Percentiles rank a stretch among this genome's conserved stretches.
These are phyloP conservation scores for Drosophila mauritiana DNA, from an alignment of 1,140 invertebrate species.

Conservation along the genomic window DNA sequence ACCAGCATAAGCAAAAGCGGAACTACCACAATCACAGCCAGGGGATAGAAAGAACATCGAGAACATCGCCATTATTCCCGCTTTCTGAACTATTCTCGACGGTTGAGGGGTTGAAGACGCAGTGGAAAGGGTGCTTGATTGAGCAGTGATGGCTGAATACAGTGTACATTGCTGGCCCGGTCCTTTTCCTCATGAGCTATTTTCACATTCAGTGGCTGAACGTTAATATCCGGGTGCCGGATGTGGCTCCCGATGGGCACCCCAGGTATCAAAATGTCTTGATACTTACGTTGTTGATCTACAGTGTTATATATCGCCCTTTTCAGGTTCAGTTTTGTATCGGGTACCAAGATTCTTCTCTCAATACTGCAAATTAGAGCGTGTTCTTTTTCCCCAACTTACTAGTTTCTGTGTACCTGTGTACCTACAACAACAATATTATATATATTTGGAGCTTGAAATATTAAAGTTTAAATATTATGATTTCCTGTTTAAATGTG, in stretches of 20 bases:
- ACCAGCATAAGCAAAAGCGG: constrained; percentile 95
- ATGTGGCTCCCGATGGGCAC: constrained; percentile 97
- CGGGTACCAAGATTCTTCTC: constrained; percentile 91
- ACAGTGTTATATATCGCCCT: constrained; percentile 88
- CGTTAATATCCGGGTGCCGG: constrained; percentile 95
- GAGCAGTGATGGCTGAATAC: constrained; percentile 93
- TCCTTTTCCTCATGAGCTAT: constrained; percentile 98
- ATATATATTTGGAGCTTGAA: constrained; percentile 29
- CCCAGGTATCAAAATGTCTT: constrained; percentile 93
- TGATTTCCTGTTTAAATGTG: too few relatives aligned
- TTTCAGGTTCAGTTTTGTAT: constrained; percentile 79
- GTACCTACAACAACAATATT: constrained; percentile 36
- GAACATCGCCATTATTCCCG: constrained; percentile 94
- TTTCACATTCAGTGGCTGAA: constrained; percentile 94
- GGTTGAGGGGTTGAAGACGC: constrained; percentile 91
- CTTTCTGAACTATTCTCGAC: constrained; percentile 94
- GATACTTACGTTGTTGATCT: constrained; percentile 94
- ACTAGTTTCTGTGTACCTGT: neutral
- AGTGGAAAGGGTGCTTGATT: constrained; percentile 95
- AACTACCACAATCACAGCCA: constrained; percentile 98
- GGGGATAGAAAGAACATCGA: constrained; percentile 97
- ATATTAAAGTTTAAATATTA: neutral
- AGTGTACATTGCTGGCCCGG: constrained; percentile 95
- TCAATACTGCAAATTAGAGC: constrained; percentile 86
- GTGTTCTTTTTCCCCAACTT: neutral